A percentile compares a stretch with the other conserved stretches of the same genome.
Evolutionary conservation across 2,888 invertebrate species (phyloP).

Genomic region (Automeris io): DNA sequence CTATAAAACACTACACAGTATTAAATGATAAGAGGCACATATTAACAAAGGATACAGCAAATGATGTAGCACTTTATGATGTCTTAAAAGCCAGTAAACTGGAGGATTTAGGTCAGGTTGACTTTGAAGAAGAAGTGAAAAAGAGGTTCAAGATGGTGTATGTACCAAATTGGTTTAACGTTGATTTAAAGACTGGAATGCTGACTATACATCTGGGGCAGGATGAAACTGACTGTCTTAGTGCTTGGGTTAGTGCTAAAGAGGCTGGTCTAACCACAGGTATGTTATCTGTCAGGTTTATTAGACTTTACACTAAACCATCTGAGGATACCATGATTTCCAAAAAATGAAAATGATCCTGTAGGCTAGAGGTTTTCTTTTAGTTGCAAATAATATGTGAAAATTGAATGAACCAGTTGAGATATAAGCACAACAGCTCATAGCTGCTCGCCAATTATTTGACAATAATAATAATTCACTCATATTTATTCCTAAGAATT

Average conservation of each 20-base stretch:
- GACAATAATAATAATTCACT: too few relatives aligned
- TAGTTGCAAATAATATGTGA: too few relatives aligned
- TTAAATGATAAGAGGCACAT: constrained; percentile 98
- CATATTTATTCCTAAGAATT: too few relatives aligned
- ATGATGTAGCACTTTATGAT: constrained; percentile 90
- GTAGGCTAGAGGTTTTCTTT: too few relatives aligned
- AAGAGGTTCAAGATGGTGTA: constrained; percentile 94
- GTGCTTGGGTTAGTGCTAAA: constrained; percentile 98
- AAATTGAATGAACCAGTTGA: too few relatives aligned
- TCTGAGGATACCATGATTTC: too few relatives aligned
- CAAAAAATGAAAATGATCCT: too few relatives aligned
- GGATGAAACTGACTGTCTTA: constrained; percentile 98
- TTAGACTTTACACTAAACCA: too few relatives aligned
- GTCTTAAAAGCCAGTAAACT: constrained; percentile 92
- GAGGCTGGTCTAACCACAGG: constrained; percentile 90
- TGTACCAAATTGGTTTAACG: constrained; percentile 99
- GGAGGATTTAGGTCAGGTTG: constrained; percentile 92
- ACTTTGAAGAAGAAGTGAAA: constrained; percentile 95
- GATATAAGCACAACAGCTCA: too few relatives aligned
- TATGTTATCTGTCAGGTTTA: too few relatives aligned
- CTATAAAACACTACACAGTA: constrained; percentile 93
- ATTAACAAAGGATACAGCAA: constrained; percentile 95
- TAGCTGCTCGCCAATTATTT: too few relatives aligned
- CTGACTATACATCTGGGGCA: constrained; percentile 97
- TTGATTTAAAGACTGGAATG: constrained; percentile 99